phyloP scores from a whole-genome alignment of 2,113 vertebrate genomes.

The Sander lucioperca region DNA sequence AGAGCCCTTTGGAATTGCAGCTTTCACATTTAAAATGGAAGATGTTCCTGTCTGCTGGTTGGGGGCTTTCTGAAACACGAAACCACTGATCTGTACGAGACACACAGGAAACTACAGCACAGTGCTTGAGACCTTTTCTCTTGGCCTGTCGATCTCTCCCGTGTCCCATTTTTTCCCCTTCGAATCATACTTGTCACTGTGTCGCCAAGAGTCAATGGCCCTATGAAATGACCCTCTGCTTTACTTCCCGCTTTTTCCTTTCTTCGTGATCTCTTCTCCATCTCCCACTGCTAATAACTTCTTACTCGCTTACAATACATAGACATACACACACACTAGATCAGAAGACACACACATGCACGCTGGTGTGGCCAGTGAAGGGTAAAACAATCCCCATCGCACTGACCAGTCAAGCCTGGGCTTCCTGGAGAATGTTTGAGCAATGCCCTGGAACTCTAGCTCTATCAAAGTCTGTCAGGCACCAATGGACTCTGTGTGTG shows the following conservation, averaged over 20 bases:
- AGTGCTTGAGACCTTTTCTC: conserved; percentile 38
- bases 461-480: conserved; percentile 65
- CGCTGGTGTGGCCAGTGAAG: conserved; percentile 42
- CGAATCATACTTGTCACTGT: background rate
- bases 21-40: background rate
- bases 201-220: conserved; percentile 33
- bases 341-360: background rate
- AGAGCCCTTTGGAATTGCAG: background rate
- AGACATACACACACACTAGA: conserved; percentile 2
- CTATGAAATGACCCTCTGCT: conserved; percentile 54
- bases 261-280: conserved; percentile 38
- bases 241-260: conserved; percentile 30
- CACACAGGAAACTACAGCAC: conserved; percentile 1
- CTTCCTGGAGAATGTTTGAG: conserved; percentile 60
- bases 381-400: conserved; percentile 55
- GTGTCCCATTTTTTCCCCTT: background rate
- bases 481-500: conserved; percentile 26
- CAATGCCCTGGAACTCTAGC: conserved; percentile 59
- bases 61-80: conserved; percentile 7
- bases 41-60: background rate
- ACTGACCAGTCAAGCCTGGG: conserved; percentile 57
- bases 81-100: conserved; percentile 41
- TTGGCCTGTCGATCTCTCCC: background rate
- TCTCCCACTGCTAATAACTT: conserved; percentile 42
- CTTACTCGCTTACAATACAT: conserved; percentile 2